Conservation (phyloP, 2,113 vertebrate species). For the Menidia beryllina region DNA sequence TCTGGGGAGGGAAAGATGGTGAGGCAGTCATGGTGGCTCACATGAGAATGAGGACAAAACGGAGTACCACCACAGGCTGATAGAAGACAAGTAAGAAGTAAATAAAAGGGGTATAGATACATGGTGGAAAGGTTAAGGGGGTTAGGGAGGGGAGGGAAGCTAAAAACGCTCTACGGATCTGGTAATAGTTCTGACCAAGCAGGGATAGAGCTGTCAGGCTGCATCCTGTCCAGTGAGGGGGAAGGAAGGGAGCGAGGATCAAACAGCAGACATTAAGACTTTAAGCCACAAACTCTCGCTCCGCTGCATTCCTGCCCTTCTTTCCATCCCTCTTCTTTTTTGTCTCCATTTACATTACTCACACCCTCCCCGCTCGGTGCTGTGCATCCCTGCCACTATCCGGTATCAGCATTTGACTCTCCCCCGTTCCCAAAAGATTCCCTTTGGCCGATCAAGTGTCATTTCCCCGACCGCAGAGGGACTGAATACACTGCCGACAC, state of each 20-base stretch:
- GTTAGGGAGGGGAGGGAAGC: conserved; percentile 32
- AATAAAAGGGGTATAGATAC: conserved; percentile 31
- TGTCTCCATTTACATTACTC: conserved; percentile 34
- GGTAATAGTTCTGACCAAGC: conserved; percentile 59
- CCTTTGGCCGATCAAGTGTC: conserved; percentile 75
- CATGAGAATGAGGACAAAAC: conserved; percentile 30
- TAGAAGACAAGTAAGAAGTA: conserved; percentile 25
- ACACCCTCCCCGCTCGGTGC: not conserved
- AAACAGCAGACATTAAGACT: conserved; percentile 63
- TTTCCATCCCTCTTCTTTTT: conserved; percentile 42
- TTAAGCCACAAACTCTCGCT: conserved; percentile 53
- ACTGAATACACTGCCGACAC: conserved; percentile 54
- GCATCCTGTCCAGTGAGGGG: conserved; percentile 65
- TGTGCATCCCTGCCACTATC: conserved; percentile 62
- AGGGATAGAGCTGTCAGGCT: conserved; percentile 70
- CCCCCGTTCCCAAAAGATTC: conserved; percentile 64
- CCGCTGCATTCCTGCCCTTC: conserved; percentile 50
- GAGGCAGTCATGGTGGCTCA: conserved; percentile 38
- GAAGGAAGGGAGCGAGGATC: conserved; percentile 39
- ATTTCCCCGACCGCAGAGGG: conserved; percentile 46
- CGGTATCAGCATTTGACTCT: conserved; percentile 68
- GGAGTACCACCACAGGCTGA: conserved; percentile 44
- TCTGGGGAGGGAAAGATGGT: conserved; percentile 43
- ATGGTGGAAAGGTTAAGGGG: conserved; percentile 53
- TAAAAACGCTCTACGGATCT: conserved; percentile 50